Evolutionary conservation across 35 echinoderm and acorn worm species (phyloP).

Genomic region (Stichopus chloronotus): DNA sequence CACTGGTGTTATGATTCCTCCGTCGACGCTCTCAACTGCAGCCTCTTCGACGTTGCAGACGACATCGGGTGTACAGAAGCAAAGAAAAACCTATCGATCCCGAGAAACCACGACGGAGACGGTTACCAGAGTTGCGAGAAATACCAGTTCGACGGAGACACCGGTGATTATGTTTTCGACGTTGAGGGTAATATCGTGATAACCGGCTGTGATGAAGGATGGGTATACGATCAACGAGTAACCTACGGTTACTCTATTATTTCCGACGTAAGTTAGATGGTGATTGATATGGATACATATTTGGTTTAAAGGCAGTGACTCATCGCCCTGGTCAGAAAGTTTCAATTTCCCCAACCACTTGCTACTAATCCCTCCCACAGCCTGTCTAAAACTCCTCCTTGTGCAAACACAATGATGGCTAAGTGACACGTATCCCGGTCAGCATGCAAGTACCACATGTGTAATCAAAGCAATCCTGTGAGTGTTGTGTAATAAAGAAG

Average conservation of each 20-base stretch:
- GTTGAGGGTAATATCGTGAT: not conserved
- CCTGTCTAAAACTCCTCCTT: too few relatives aligned
- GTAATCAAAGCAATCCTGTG: too few relatives aligned
- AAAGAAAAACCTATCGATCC: not conserved
- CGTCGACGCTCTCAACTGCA: slow-evolving; percentile 1
- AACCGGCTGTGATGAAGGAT: slow-evolving; percentile 14
- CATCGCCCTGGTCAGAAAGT: too few relatives aligned
- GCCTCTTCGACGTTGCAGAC: not conserved
- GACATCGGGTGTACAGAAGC: not conserved
- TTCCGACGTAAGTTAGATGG: slow-evolving; percentile 10
- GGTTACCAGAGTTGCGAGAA: not conserved
- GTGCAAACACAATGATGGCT: too few relatives aligned
- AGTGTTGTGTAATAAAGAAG: too few relatives aligned
- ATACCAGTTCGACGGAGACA: not conserved
- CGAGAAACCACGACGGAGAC: not conserved
- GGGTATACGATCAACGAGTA: not conserved
- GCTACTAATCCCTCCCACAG: too few relatives aligned
- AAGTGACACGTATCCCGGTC: too few relatives aligned
- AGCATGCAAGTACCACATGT: too few relatives aligned
- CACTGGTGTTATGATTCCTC: slow-evolving; percentile 43
- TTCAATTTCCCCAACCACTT: too few relatives aligned
- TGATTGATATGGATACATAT: not conserved
- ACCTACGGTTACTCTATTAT: slow-evolving; percentile 12
- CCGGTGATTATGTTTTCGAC: not conserved
- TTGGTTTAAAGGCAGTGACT: too few relatives aligned